Percentiles rank a stretch among this genome's conserved stretches.
phyloP scores from a whole-genome alignment of 2,888 invertebrate species.

The Adelphocoris suturalis region DNA sequence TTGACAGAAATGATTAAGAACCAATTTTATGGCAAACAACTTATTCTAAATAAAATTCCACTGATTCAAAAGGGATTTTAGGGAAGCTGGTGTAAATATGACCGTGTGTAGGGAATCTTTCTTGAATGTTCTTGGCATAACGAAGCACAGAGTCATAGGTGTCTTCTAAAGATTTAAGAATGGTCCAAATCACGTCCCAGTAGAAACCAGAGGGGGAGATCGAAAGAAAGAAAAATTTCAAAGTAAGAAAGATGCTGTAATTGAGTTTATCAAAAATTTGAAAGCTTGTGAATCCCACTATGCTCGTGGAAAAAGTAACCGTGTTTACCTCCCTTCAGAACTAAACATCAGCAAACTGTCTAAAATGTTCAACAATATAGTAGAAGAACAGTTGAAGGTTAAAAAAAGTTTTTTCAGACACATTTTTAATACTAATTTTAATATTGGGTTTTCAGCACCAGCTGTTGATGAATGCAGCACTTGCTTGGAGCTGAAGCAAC shows the following conservation, averaged over 20 bases:
- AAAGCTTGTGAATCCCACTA: not conserved
- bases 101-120: too few relatives aligned
- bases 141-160: constrained; percentile 69
- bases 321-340: not conserved
- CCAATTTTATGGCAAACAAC: too few relatives aligned
- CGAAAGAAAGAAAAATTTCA: too few relatives aligned
- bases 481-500: not conserved
- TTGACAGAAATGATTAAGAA: too few relatives aligned
- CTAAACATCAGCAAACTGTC: not conserved
- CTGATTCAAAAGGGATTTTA: too few relatives aligned
- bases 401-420: not conserved
- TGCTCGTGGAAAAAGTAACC: not conserved
- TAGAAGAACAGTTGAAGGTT: not conserved
- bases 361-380: not conserved
- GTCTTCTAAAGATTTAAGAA: constrained; percentile 66
- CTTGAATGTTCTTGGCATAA: constrained; percentile 40
- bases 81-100: too few relatives aligned
- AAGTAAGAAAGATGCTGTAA: not conserved
- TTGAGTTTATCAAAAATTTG: not conserved
- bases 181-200: not conserved
- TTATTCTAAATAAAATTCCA: too few relatives aligned
- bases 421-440: not conserved
- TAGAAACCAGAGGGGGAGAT: too few relatives aligned
- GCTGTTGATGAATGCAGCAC: not conserved
- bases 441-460: not conserved